Percentiles rank a stretch among this genome's conserved stretches.
phyloP scores from a whole-genome alignment of 2,888 invertebrate genomes.

The Rotaria magnacalcarata region DNA sequence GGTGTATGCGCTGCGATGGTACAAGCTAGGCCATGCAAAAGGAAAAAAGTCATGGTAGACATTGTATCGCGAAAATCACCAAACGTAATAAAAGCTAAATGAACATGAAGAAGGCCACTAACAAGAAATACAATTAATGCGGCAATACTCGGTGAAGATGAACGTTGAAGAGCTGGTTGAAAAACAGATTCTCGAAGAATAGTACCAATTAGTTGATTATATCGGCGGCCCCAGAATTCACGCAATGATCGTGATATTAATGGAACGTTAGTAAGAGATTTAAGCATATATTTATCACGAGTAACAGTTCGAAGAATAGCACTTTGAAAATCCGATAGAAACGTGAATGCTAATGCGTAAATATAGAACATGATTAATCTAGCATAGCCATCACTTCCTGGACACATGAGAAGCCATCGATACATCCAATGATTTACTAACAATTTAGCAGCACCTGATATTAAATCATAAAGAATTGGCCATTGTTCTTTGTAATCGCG shows the following conservation, averaged over 20 bases:
- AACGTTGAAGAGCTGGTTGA: background rate
- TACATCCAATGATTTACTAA: background rate
- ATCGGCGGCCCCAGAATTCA: slow-evolving; percentile 2
- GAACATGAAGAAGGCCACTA: background rate
- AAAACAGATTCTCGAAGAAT: background rate
- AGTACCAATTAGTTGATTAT: background rate
- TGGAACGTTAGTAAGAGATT: background rate
- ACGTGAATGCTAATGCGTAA: background rate
- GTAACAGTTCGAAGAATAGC: background rate
- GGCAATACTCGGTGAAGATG: background rate
- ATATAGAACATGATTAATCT: background rate
- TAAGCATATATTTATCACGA: background rate
- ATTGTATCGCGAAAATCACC: background rate
- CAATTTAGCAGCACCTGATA: background rate
- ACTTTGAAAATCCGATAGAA: background rate
- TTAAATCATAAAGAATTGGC: background rate
- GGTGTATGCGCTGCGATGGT: background rate
- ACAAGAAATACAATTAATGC: background rate
- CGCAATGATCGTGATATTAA: background rate
- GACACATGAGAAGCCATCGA: background rate
- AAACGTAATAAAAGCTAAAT: background rate
- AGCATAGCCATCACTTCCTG: background rate
- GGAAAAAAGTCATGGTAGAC: background rate
- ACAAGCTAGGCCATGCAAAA: background rate
- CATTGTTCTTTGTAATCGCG: background rate